Percentiles rank a stretch among this genome's conserved stretches.
These are phyloP conservation scores for Drosophila subquinaria DNA, from an alignment of 2,888 invertebrate species.

Conservation along the genomic window DNA sequence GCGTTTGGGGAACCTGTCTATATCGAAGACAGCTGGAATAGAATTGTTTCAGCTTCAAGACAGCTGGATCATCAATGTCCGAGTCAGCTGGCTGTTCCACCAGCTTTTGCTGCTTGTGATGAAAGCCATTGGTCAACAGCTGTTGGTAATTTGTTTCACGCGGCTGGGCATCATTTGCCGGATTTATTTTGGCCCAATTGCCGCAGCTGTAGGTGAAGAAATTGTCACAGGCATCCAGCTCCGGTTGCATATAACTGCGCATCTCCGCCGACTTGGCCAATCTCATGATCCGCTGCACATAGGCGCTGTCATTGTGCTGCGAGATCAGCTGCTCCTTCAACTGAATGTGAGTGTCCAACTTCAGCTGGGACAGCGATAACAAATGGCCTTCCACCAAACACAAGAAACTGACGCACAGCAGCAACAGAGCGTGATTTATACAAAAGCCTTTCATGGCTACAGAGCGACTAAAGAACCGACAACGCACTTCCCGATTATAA, in stretches of 20 bases:
- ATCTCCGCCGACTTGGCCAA: slow-evolving; percentile 81
- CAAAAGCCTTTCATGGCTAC: slow-evolving; percentile 54
- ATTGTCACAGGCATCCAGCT: slow-evolving; percentile 77
- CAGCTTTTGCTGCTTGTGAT: slow-evolving; percentile 74
- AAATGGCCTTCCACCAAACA: slow-evolving; percentile 39
- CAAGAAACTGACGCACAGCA: slow-evolving; percentile 32
- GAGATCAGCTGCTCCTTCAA: slow-evolving; percentile 71
- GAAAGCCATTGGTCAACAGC: slow-evolving; percentile 67
- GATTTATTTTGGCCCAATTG: slow-evolving; percentile 81
- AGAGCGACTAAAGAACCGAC: slow-evolving; percentile 23
- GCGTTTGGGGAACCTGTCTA: slow-evolving; percentile 30
- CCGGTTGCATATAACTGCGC: slow-evolving; percentile 78
- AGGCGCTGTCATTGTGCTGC: slow-evolving; percentile 70
- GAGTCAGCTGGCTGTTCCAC: slow-evolving; percentile 60
- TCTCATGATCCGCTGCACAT: slow-evolving; percentile 78
- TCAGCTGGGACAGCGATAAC: slow-evolving; percentile 51
- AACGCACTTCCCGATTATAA: slow-evolving; percentile 60
- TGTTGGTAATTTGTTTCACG: slow-evolving; percentile 77
- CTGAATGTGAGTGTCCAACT: slow-evolving; percentile 65
- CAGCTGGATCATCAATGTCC: slow-evolving; percentile 52
- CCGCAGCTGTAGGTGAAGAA: slow-evolving; percentile 83
- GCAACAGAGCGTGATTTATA: slow-evolving; percentile 1
- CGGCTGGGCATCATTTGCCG: slow-evolving; percentile 64
- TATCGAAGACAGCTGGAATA: slow-evolving; percentile 78
- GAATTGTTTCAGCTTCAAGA: slow-evolving; percentile 76